A percentile compares a stretch with the other conserved stretches of the same genome.
Evolutionary conservation across 2,888 invertebrate species (phyloP).

Genomic region (Saturnia japonica): DNA sequence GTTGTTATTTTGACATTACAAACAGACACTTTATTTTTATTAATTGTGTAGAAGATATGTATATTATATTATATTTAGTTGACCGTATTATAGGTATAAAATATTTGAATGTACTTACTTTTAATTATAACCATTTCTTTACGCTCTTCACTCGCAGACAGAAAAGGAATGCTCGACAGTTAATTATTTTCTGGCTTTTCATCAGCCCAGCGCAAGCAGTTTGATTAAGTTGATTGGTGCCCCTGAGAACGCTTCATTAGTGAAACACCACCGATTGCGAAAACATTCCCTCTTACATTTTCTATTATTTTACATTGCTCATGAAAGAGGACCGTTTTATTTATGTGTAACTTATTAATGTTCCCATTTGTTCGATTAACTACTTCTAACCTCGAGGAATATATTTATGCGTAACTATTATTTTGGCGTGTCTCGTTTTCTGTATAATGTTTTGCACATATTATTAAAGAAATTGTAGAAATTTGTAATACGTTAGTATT

Average conservation of each 20-base stretch:
- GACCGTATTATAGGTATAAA: neutral
- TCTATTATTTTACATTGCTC: constrained; percentile 32
- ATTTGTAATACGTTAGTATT: too few relatives aligned
- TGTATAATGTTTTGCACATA: neutral
- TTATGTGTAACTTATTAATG: constrained; percentile 36
- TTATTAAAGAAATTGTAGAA: too few relatives aligned
- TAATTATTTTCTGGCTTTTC: constrained; percentile 42
- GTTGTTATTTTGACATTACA: too few relatives aligned
- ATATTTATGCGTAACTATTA: neutral
- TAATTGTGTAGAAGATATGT: too few relatives aligned
- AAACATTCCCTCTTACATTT: constrained; percentile 28
- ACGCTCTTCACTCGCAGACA: neutral
- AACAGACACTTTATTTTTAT: too few relatives aligned
- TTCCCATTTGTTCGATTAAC: constrained; percentile 37
- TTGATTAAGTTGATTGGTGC: constrained; percentile 54
- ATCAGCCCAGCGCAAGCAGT: constrained; percentile 33
- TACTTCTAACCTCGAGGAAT: neutral
- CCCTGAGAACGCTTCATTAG: constrained; percentile 43
- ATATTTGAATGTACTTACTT: neutral
- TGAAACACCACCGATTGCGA: constrained; percentile 45
- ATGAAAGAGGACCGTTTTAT: constrained; percentile 35
- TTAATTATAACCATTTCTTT: constrained; percentile 3
- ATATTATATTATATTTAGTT: too few relatives aligned
- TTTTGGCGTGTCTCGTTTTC: neutral
- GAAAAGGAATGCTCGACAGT: constrained; percentile 19